Evolutionary conservation across 2,888 invertebrate genomes (phyloP), one percentile per base, ranked within the genome.

Genomic region (Andrena trimmerana): DNA sequence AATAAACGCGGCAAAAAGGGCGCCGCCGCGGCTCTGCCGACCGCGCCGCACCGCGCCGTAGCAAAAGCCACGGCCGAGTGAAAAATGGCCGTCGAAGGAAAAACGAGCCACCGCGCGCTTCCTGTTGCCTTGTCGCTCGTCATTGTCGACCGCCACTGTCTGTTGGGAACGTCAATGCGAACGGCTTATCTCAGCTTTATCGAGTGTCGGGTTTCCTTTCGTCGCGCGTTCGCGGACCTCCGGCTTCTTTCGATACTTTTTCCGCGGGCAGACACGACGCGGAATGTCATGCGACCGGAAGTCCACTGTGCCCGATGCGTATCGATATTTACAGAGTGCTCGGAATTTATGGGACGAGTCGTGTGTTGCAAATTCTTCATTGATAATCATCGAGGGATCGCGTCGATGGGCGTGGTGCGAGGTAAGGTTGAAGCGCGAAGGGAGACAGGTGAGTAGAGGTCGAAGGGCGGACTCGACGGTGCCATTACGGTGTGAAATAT

Each of bases 401-500:
- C 6, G 7, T 2, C 24, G 10, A 24, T 8, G 20, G 4, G 7
- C 33, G 42, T 16, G 33, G 24, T 57, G 13, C 20, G 33, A 33
- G 13, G 20, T 7, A 16, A 67, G n/a, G 16, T 29, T 20, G n/a
- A 67, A 27, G 10, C 24, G 10, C 13, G 48, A 31, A 24, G 54
- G 31, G 33, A 31, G 33, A 33, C 31, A 33, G 31, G 29, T 33
- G 54, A 24, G n/a, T 29, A 24, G 24, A 16, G 36, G 16, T 48
- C 29, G 70, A n/a, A 5, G n/a, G 24, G 8, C 8, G 20, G 24
- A 27, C 52, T 50, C 8, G 13, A 8, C 24, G 52, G 83, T 78
- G 79, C 84, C 83, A 89, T 89, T 88, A 78, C 76, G 54, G 85
- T 70, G 86, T 90, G 85, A 91, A 90, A 91, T 90, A 91, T 91